Percentiles rank a stretch among this genome's conserved stretches.
These are phyloP conservation scores for Cecropterus lyciades DNA, from an alignment of 1,140 invertebrate genomes.

Conservation along the genomic window DNA sequence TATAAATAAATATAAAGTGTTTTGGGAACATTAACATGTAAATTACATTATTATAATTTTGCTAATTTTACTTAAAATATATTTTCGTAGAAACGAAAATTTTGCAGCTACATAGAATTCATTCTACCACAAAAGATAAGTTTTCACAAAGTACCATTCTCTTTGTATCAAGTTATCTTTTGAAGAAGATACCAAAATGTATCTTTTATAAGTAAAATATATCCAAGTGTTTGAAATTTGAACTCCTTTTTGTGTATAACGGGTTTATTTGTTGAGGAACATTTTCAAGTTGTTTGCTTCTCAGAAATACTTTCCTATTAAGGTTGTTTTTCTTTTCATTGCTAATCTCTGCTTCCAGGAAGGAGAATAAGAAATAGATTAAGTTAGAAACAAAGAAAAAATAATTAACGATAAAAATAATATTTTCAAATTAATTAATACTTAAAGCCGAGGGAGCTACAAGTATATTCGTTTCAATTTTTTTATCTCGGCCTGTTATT, in stretches of 20 bases:
- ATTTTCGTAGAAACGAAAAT: background rate
- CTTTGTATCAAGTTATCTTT: conserved; percentile 2
- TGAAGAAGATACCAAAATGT: background rate
- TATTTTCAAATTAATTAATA: too few species aligned
- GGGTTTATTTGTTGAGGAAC: background rate
- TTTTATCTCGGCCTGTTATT: too few species aligned
- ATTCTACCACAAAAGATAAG: background rate
- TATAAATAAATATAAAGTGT: too few species aligned
- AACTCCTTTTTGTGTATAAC: background rate
- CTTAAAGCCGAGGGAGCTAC: too few species aligned
- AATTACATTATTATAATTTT: too few species aligned
- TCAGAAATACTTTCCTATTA: background rate
- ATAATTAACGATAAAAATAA: too few species aligned
- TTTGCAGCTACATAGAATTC: background rate
- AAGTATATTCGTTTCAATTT: too few species aligned
- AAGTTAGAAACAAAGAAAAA: too few species aligned
- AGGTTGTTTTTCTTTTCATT: too few species aligned
- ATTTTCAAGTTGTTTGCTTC: background rate
- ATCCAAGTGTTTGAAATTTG: conserved; percentile 1
- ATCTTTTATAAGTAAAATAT: conserved; percentile 1
- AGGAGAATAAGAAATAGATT: too few species aligned
- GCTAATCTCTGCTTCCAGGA: too few species aligned
- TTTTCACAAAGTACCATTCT: background rate
- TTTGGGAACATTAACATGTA: too few species aligned
- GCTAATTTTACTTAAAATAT: background rate